These are phyloP conservation scores for Leptodirus hochenwartii DNA, from an alignment of 2,888 invertebrate genomes.

Conservation along the genomic window DNA sequence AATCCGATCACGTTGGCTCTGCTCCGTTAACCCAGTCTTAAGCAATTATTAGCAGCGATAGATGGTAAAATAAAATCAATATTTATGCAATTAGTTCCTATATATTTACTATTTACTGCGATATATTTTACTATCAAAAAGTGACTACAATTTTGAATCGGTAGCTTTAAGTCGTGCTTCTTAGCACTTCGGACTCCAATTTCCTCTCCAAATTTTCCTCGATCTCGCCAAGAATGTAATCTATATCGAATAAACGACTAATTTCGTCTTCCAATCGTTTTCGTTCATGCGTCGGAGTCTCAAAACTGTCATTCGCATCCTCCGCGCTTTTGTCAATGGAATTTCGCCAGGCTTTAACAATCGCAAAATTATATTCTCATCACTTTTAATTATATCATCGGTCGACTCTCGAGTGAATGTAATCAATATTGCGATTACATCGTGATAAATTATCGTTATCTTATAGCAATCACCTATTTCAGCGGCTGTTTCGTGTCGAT, in stretches of 20 bases:
- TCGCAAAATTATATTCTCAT: not conserved
- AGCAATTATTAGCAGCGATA: no score
- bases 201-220: conserved; percentile 2
- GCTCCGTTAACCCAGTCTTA: no score
- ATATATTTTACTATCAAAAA: no score
- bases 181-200: conserved; percentile 43
- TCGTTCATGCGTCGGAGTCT: conserved; percentile 5
- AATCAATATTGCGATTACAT: not conserved
- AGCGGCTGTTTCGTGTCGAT: not conserved
- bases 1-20: no score
- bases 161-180: no score
- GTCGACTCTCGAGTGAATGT: conserved; percentile 9
- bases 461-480: no score
- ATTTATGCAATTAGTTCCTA: no score
- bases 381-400: not conserved
- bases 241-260: conserved; percentile 18
- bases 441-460: no score
- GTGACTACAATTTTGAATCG: no score
- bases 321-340: conserved; percentile 3
- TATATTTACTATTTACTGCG: no score
- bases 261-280: conserved; percentile 17
- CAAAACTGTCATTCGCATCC: conserved; percentile 7
- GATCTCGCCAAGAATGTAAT: conserved; percentile 18
- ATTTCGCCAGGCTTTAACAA: conserved; percentile 1
- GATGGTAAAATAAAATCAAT: no score